Base-by-base conservation (phyloP, 1,140 invertebrate genomes). In the Triops longicaudatus region DNA sequence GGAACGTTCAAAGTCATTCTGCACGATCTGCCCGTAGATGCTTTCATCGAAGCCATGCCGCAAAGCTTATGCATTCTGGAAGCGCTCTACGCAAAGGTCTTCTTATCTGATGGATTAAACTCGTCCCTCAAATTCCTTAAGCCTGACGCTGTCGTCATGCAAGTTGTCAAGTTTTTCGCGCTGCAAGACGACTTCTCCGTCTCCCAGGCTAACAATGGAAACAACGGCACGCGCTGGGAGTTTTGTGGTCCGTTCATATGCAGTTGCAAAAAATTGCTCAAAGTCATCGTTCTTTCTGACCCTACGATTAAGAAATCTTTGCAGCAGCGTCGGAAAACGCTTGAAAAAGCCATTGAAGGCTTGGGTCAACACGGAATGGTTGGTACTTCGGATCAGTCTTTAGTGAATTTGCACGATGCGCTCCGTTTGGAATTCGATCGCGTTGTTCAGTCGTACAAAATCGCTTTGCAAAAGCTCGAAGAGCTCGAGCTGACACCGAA, bases 311-410 rank as follows among this genome's bases (percentile, higher is more conserved):
- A 86, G 74, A 87, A 86, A 79, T 84, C 84, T 0, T 82, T 97
- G 4, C 84, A 89, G 11, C 86, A 89, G 42, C 87, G 89, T 28
- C 87, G 90, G 73, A 86, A 90, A 76, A 88, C 91, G 72, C 84
- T 97, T 31, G 93, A 95, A 80, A 90, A 90, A 79, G 93, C 94
- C 26, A 89, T 96, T 1, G 91, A 95, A 85, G 89, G 91, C 63
- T 85, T 97, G 28, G 94, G 94, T 1, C 92, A 93, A 78, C 95
- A 97, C 83, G 94, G 95, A 0, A 84, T 97, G 28, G 94, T 91
- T 0, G 86, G 88, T 42, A 88, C 86, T 9, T 86, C 86, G 4
- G 87, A 88, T 81, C 86, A 89, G 78, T 85, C 86, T 4, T 81
- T 90, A 3, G 86, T 87, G 78, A 87, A 87, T 78, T 82, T 90